These are phyloP conservation scores for Echiichthys vipera DNA, from an alignment of 2,797 vertebrate genomes.

Conservation along the genomic window DNA sequence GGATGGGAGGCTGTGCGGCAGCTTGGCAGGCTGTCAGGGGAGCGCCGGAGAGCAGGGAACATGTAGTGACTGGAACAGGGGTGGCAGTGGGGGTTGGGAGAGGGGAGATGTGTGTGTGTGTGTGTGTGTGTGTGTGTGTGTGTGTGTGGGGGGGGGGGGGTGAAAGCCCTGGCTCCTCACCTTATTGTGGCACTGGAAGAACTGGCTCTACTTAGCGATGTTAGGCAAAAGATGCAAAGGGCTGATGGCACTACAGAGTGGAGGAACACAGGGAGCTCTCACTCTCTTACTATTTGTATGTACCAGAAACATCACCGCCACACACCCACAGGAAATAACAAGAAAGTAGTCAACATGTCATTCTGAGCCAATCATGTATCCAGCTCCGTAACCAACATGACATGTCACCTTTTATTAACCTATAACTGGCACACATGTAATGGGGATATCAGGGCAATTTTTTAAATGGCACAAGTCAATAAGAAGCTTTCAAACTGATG, in stretches of 20 bases:
- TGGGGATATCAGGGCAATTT: slow-evolving; percentile 12
- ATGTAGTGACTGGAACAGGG: slow-evolving; percentile 80
- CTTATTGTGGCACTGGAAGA: slow-evolving; percentile 53
- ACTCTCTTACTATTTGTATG: slow-evolving; percentile 14
- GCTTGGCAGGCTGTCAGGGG: slow-evolving; percentile 84
- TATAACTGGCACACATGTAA: background rate
- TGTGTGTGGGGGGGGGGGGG: background rate
- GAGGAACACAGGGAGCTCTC: slow-evolving; percentile 39
- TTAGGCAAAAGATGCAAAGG: slow-evolving; percentile 40
- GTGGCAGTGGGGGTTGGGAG: slow-evolving; percentile 14
- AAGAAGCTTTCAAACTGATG: slow-evolving; percentile 4
- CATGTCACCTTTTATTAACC: slow-evolving; percentile 25
- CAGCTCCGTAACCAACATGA: slow-evolving; percentile 17
- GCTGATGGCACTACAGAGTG: slow-evolving; percentile 27
- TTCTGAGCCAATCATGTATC: slow-evolving; percentile 30
- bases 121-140: background rate
- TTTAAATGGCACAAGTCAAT: slow-evolving; percentile 21
- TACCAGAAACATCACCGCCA: background rate
- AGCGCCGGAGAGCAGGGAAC: slow-evolving; percentile 77
- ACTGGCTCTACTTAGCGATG: slow-evolving; percentile 37
- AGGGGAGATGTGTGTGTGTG: too few relatives aligned
- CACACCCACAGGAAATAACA: slow-evolving; percentile 21
- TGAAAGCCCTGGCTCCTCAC: slow-evolving; percentile 51
- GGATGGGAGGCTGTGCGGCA: slow-evolving; percentile 77
- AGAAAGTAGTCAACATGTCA: slow-evolving; percentile 24